phyloP scores from a whole-genome alignment of 2,113 vertebrate genomes.

The Rhadina sibilatrix region DNA sequence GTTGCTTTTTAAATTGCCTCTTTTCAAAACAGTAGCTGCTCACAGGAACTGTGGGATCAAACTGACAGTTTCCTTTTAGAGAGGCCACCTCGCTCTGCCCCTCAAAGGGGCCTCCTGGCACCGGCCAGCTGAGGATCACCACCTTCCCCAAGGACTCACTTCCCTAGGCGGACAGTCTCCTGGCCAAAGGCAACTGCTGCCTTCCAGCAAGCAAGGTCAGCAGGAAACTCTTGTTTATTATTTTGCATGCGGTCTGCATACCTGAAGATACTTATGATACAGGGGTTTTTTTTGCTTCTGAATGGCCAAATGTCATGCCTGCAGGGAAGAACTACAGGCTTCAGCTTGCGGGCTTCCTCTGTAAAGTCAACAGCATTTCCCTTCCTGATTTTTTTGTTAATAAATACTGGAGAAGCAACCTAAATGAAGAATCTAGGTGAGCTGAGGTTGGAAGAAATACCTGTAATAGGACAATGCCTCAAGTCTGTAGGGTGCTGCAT shows the following conservation, averaged over 20 bases:
- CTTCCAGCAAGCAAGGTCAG: not conserved
- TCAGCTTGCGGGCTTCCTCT: not conserved
- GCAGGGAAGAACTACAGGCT: not conserved
- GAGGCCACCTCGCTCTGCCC: not conserved
- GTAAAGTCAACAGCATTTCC: not conserved
- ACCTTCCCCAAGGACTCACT: not conserved
- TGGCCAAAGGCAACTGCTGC: not conserved
- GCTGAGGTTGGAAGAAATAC: not conserved
- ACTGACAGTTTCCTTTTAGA: not conserved
- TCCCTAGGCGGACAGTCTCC: accelerated
- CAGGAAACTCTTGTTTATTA: not conserved
- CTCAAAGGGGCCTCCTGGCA: not conserved
- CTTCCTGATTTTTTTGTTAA: not conserved
- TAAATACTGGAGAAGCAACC: not conserved
- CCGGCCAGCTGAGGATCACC: not conserved
- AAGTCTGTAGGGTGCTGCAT: not conserved
- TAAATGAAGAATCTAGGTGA: not conserved
- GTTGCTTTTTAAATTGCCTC: not conserved
- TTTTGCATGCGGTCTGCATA: not conserved
- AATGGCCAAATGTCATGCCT: not conserved
- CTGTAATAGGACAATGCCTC: not conserved
- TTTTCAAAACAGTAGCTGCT: not conserved
- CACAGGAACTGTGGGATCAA: not conserved
- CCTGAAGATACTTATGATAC: not conserved
- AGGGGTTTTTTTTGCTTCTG: not conserved